Evolutionary conservation across 2,113 vertebrate genomes (phyloP), one percentile per base, ranked within the genome.

Genomic region (Anolis sagrei): DNA sequence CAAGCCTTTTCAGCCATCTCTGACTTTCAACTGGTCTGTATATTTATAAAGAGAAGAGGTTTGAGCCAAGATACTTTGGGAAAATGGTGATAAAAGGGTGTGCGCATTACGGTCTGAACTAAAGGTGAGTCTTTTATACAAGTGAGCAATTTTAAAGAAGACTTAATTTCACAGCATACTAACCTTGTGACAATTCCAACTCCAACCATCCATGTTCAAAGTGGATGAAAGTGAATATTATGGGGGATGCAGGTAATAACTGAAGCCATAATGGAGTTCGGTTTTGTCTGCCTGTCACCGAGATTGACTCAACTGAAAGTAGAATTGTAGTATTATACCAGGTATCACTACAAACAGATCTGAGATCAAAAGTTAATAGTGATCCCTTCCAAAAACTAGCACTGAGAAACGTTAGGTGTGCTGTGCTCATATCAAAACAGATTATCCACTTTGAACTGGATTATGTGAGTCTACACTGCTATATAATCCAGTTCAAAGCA

Each of bases 41-140:
- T 48, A 49, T 44, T 4, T 29, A 36, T 32, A 64, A n/a, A 39
- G 39, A 19, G 7, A 13, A 11, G 39, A 44, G 21, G 10, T 10
- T 62, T 58, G 54, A 58, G 16, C 54, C 54, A 58, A 58, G 25
- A 61, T 25, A 39, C 19, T 34, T 1, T 32, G 68, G 32, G 62
- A 62, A 16, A 7, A 64, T 62, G 36, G 48, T 62, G 29, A 51
- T 16, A 18, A 85, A 51, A 44, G 76, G 51, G 4, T 10, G 11
- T 21, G 48, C 16, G 66, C 66, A 44, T 36, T n/a, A 44, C 7
- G 66, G 23, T 27, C 7, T 36, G 64, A 84, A 61, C 25, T 79
- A 16, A 79, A 79, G 34, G 62, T 84, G 32, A 36, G 62, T 68
- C 36, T 76, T 83, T 48, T 74, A 64, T 64, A 29, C 14, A 83